Base-by-base conservation (phyloP, 1,140 invertebrate species). In the Drosophila tropicalis region DNA sequence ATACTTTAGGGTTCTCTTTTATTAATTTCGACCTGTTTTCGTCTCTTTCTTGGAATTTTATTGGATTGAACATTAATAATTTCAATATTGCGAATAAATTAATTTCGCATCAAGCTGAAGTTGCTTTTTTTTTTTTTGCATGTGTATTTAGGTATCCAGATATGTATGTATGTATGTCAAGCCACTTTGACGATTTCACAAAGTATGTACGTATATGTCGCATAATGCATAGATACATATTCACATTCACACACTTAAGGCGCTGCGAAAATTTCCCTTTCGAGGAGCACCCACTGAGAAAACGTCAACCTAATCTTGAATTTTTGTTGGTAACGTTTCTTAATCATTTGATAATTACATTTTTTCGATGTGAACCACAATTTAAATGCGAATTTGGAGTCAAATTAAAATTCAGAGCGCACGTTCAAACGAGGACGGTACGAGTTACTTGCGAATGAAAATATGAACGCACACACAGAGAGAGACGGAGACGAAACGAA, bases 381-480 rank as follows among this genome's bases (percentile, higher is more conserved):
- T 63, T 63, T 51, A 55, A 76, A 61, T 67, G 62, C 70, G 19
- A 62, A 64, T 56, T 51, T 51, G 19, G 9, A 51, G 22, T 51
- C 44, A 51, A 51, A 22, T 51, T 51, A 51, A 51, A 51, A 51
- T 51, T 63, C 39, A 39, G 19, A 44, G 55, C 40, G 56, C 73
- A 87, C 70, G 62, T 77, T 70, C 54, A 62, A 62, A 87, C 54
- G 47, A 40, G 76, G 79, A 87, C 83, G 84, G 76, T 62, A 79
- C 64, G 70, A 70, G 72, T 79, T 77, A 74, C 76, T 71, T 68
- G 65, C 63, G 72, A 67, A 74, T 77, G 75, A 67, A 80, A 72
- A 29, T 51, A 51, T 47, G 36, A 78, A 75, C 63, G n/a, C 70
- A 75, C 58, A 76, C 64, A 74, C 70, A 74, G 40, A 76, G 57